Evolutionary conservation across 2,113 vertebrate species (phyloP), one percentile per base, ranked within the genome.

Genomic region (Dromaius novaehollandiae): DNA sequence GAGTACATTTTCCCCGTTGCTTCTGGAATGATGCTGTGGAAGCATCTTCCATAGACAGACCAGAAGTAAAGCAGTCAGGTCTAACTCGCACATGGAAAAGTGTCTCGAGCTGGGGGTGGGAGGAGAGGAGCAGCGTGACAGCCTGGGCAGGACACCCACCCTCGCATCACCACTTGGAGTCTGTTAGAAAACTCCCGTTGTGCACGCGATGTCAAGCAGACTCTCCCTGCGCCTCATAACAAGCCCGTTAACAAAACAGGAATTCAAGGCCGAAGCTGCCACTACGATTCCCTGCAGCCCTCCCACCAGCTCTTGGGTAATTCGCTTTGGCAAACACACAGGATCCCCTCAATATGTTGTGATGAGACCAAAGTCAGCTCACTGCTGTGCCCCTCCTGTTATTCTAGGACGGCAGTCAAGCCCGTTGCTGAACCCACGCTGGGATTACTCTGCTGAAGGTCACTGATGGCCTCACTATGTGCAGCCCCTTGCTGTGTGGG

Each of bases 381-480:
- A 38, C 18, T 48, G 78, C 87, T 86, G 64, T 9, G 50, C 75
- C 68, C 58, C 88, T 85, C 86, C 89, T 70, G 75, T 68, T 79
- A 38, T 36, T 34, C 50, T 25, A 75, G 88, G 86, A 42, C 58
- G 68, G 71, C 71, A 87, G 40, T 68, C 91, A 71, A 84, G 8
- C 50, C 16, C n/a, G 5, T 34, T 4, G 77, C 80, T 0, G 1
- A 86, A 56, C 56, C 86, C 74, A 14, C 0, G 7, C 63, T n/a
- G 66, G 38, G 58, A n/a, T 53, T 21, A 24, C 90, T 61, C 87
- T 70, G 79, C 55, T 4, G 2, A 48, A 81, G 68, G 82, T 81
- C 92, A 53, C 32, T 0, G 2, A 16, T 2, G 1, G 68, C 64
- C 81, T 82, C 0, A 0, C 55, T 69, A 56, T 0, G 0, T 30